Percentiles rank a stretch among this genome's conserved stretches.
These are phyloP conservation scores for Hybognathus amarus DNA, from an alignment of 2,797 vertebrate species.

Conservation along the genomic window DNA sequence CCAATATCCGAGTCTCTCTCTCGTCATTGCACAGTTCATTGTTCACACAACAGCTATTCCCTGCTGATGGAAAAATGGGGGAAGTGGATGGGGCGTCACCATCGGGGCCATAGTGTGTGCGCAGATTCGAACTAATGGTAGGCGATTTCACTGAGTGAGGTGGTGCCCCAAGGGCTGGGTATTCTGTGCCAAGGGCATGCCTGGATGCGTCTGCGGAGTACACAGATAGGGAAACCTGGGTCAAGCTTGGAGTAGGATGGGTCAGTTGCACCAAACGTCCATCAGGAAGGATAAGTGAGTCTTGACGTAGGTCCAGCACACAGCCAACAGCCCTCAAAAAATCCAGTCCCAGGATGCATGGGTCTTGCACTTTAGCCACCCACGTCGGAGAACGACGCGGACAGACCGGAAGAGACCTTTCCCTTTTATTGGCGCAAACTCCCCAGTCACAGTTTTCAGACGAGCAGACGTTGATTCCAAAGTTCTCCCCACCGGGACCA, in stretches of 20 bases:
- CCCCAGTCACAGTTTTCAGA: not conserved
- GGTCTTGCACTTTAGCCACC: not conserved
- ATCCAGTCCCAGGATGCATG: constrained; percentile 4
- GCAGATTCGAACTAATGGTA: not conserved
- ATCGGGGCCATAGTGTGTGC: too few relatives aligned
- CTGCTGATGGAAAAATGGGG: too few relatives aligned
- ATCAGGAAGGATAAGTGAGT: constrained; percentile 5
- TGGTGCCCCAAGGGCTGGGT: not conserved
- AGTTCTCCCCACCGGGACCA: not conserved
- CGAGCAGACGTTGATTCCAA: not conserved
- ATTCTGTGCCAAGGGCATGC: not conserved
- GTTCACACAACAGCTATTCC: too few relatives aligned
- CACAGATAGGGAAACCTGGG: not conserved
- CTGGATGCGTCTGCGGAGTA: not conserved
- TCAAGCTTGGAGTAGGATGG: not conserved
- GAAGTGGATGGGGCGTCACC: not conserved
- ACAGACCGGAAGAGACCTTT: not conserved
- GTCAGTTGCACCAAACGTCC: not conserved
- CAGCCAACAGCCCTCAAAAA: not conserved
- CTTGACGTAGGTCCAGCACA: constrained; percentile 11
- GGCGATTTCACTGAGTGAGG: not conserved
- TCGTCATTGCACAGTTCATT: too few relatives aligned
- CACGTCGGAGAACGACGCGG: not conserved
- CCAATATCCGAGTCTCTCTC: not conserved
- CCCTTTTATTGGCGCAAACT: not conserved